These are phyloP conservation scores for Ceratina australensis DNA, from an alignment of 1,140 invertebrate species.

Conservation along the genomic window DNA sequence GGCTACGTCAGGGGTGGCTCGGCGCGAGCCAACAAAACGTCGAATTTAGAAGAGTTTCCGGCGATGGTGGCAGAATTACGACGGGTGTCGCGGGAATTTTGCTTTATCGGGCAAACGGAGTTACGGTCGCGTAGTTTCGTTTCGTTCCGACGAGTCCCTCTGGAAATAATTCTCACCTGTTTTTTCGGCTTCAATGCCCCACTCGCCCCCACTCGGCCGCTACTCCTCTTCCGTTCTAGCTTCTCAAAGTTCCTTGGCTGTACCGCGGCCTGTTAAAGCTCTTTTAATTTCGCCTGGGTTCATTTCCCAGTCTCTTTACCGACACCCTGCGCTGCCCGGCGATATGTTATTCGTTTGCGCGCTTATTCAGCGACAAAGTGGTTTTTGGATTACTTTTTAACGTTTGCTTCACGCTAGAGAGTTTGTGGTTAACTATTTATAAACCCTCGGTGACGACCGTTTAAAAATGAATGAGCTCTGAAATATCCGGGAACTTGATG, in stretches of 20 bases:
- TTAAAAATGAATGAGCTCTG: background rate
- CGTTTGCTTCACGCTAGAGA: background rate
- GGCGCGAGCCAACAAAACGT: constrained; percentile 30
- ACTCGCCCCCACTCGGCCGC: background rate
- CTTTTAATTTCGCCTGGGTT: constrained; percentile 23
- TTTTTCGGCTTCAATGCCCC: background rate
- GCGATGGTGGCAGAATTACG: constrained; percentile 44
- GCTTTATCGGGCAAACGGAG: constrained; percentile 20
- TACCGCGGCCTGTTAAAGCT: background rate
- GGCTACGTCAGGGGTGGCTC: constrained; percentile 16
- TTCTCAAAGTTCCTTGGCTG: background rate
- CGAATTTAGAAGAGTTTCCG: constrained; percentile 49
- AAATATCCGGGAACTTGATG: background rate
- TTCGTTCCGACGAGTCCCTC: background rate
- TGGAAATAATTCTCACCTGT: background rate
- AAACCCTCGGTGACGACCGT: no score
- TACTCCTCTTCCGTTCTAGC: constrained; percentile 7
- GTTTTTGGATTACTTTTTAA: background rate
- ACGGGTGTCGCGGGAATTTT: constrained; percentile 48
- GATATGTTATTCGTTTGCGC: background rate
- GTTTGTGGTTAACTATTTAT: background rate
- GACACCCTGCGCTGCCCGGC: background rate
- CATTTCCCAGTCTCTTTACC: constrained; percentile 6
- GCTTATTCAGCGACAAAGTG: background rate
- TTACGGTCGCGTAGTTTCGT: constrained; percentile 32